These are phyloP conservation scores for Octonoba sinensis DNA, from an alignment of 2,888 invertebrate genomes.

Conservation along the genomic window DNA sequence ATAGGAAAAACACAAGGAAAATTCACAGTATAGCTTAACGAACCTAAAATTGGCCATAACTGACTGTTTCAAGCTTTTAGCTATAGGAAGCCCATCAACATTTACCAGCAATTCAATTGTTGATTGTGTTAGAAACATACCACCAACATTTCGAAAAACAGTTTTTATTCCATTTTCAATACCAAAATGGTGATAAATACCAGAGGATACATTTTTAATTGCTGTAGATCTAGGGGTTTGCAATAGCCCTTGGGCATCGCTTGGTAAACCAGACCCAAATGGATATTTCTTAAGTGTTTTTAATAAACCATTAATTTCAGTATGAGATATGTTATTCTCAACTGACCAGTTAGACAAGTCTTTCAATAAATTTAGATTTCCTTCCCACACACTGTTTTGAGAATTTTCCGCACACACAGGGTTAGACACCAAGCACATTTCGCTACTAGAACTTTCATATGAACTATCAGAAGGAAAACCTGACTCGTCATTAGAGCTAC, in stretches of 20 bases:
- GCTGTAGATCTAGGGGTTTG: not conserved
- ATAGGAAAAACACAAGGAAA: constrained; percentile 1
- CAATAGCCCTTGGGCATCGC: not conserved
- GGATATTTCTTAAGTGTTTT: no score
- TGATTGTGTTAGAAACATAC: not conserved
- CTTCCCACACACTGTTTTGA: no score
- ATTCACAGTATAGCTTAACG: not conserved
- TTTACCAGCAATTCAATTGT: constrained; percentile 2
- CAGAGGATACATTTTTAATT: not conserved
- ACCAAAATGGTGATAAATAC: not conserved
- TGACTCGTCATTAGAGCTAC: no score
- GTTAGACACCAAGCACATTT: no score
- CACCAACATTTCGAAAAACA: not conserved
- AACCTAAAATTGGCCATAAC: constrained; percentile 7
- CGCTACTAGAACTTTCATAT: no score
- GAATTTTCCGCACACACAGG: no score
- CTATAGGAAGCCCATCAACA: constrained; percentile 3
- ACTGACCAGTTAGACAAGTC: no score
- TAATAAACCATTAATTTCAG: no score
- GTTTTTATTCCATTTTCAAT: not conserved
- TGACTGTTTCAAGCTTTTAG: constrained; percentile 6
- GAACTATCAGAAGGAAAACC: no score
- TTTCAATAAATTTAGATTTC: no score
- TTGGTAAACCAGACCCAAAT: no score
- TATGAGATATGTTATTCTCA: no score